Base-by-base conservation (phyloP, 2,113 vertebrate genomes). In the human region DNA sequence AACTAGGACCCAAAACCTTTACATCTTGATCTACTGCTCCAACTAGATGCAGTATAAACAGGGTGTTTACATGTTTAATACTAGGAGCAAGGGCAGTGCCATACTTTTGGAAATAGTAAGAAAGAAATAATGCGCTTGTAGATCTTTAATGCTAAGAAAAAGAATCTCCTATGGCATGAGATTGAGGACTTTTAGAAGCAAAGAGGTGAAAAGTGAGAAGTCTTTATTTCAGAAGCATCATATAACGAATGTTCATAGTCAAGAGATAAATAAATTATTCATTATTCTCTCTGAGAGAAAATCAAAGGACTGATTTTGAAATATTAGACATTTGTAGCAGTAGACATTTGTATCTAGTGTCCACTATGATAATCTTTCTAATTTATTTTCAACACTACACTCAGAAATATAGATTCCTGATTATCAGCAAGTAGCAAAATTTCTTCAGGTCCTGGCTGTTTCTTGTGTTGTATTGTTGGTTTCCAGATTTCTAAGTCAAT, bases 221-320 rank as follows among this genome's bases (percentile, higher is more conserved):
- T 59, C 59, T 50, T 68, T 70, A 75, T 95, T 95, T 80, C 55
- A 95, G 64, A 96, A 72, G 43, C 22, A 48, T 90, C 64, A 16
- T 35, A 38, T 66, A 89, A 73, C 13, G 23, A 78, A 90, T 35
- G 50, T 32, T 87, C 75, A 32, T 27, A 95, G 45, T 80, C 80
- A 96, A 87, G 43, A 92, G 55, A 80, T 43, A 72, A 95, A 97
- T 94, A 90, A 81, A 96, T 97, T 89, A 96, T 97, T 96, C 85
- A 95, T 80, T 88, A 25, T 57, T 50, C 50, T 88, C 27, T 93
- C 40, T 81, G 73, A 82, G 92, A 96, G 76, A 94, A 93, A 95
- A 94, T 97, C 88, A 96, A 95, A 97, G 84, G 13, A 9, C 48
- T 84, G 55, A 73, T 96, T 93, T 79, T 80, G 90, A 92, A 93